Conservation (phyloP, 2,113 vertebrate genomes). For the Isurus oxyrinchus region DNA sequence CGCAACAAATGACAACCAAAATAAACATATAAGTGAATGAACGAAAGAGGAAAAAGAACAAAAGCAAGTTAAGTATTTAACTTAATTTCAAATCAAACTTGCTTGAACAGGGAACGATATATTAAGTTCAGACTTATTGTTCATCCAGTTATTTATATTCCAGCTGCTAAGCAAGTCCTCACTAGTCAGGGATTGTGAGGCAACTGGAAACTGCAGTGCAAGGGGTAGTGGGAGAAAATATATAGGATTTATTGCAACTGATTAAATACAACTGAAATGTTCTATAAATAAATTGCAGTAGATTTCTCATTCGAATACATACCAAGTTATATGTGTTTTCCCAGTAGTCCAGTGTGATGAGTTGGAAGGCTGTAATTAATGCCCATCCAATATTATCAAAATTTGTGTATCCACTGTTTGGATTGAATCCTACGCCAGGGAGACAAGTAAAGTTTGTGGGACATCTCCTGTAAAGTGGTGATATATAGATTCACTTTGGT, state of each 20-base stretch:
- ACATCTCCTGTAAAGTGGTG: conserved; percentile 31
- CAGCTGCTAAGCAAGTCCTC: not conserved
- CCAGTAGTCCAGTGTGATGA: conserved; percentile 39
- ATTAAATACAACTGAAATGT: not conserved
- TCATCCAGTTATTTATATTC: not conserved
- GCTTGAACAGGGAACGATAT: not conserved
- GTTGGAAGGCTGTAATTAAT: conserved; percentile 39
- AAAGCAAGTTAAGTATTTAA: not conserved
- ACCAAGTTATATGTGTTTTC: conserved; percentile 40
- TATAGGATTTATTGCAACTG: not conserved
- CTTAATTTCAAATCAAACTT: not conserved
- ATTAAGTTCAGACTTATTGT: conserved; percentile 1
- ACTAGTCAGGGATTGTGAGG: not conserved
- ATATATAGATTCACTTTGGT: not conserved
- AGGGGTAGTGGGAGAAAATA: not conserved
- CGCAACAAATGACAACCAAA: not conserved
- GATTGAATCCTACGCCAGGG: conserved; percentile 37
- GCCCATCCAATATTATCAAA: conserved; percentile 40
- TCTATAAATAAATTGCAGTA: not conserved
- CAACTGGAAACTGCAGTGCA: not conserved
- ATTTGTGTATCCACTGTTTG: conserved; percentile 39
- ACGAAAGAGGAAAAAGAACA: not conserved
- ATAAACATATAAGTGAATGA: not conserved
- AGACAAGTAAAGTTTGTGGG: conserved; percentile 39
- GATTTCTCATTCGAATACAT: not conserved